phyloP scores from a whole-genome alignment of 2,888 invertebrate species.

The Sarcophaga variegata region DNA sequence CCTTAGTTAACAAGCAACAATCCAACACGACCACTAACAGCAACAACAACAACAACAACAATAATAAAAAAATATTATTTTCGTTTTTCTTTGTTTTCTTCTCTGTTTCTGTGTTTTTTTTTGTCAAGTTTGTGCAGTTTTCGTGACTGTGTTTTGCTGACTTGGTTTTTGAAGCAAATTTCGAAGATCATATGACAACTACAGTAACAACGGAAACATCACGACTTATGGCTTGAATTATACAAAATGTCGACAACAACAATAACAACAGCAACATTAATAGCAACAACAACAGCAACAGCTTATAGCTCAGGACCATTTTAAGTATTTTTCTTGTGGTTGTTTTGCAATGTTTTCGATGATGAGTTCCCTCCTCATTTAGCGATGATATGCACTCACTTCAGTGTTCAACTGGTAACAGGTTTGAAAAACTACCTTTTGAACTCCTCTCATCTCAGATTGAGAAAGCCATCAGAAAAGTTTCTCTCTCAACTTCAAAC shows the following conservation, averaged over 20 bases:
- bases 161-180: constrained; percentile 60
- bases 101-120: constrained; percentile 9
- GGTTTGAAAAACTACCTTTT: no score
- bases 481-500: no score
- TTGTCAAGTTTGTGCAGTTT: constrained; percentile 61
- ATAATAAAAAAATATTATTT: constrained; percentile 30
- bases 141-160: background rate
- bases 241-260: constrained; percentile 16
- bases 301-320: constrained; percentile 47
- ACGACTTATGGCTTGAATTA: constrained; percentile 57
- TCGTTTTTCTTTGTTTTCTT: constrained; percentile 19
- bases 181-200: constrained; percentile 64
- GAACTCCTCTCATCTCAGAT: no score
- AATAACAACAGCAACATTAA: no score
- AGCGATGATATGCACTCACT: no score
- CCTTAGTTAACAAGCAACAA: background rate
- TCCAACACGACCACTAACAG: constrained; percentile 19
- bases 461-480: no score
- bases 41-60: constrained; percentile 43
- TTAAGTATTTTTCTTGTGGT: constrained; percentile 1
- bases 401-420: no score
- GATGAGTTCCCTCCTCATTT: no score
- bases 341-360: background rate
- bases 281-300: constrained; percentile 44
- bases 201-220: constrained; percentile 51